Conservation (phyloP, 2,113 vertebrate genomes). For the Uria aalge region DNA sequence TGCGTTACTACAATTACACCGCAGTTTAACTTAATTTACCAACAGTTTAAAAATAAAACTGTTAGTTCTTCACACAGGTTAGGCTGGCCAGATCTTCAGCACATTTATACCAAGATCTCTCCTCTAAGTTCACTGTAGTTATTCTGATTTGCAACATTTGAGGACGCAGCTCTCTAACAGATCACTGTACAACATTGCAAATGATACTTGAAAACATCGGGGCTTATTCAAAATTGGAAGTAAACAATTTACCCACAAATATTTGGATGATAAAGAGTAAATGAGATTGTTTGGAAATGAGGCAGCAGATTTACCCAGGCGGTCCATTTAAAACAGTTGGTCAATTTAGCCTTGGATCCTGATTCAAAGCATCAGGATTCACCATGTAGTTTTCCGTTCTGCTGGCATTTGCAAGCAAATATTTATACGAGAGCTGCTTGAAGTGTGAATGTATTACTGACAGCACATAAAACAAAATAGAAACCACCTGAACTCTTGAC, state of each 20-base stretch:
- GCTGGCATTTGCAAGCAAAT: slow-evolving; percentile 51
- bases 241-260: not conserved
- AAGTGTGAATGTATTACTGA: slow-evolving; percentile 40
- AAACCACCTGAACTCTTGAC: slow-evolving; percentile 25
- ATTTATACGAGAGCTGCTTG: slow-evolving; percentile 29
- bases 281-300: not conserved
- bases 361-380: not conserved
- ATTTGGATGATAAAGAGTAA: not conserved
- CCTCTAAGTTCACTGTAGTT: not conserved
- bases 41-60: slow-evolving; percentile 23
- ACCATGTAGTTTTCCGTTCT: slow-evolving; percentile 26
- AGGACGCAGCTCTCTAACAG: not conserved
- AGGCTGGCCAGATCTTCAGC: not conserved
- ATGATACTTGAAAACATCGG: not conserved
- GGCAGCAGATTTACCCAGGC: not conserved
- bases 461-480: not conserved
- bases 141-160: not conserved
- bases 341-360: not conserved
- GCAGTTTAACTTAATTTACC: slow-evolving; percentile 21
- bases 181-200: not conserved
- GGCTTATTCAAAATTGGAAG: not conserved
- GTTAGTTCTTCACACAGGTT: not conserved
- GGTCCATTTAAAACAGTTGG: not conserved
- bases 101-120: not conserved
- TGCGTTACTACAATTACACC: not conserved